These are phyloP conservation scores for Stichopus chloronotus DNA, from an alignment of 35 echinoderm and acorn worm species.

Conservation along the genomic window DNA sequence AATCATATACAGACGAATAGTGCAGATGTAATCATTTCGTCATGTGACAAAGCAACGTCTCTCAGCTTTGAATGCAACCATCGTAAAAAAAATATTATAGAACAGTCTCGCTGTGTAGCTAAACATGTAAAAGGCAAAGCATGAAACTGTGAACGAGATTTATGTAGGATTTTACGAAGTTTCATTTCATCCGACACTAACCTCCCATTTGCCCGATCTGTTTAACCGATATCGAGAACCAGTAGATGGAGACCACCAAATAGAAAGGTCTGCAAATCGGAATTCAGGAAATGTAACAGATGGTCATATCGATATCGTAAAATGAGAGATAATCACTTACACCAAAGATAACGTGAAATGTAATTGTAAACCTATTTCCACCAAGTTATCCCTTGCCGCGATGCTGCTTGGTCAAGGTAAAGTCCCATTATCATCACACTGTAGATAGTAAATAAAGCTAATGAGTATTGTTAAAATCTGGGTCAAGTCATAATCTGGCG, in stretches of 20 bases:
- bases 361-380: no score
- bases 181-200: neutral
- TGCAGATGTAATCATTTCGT: neutral
- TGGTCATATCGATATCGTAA: no score
- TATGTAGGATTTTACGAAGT: neutral
- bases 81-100: neutral
- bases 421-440: neutral
- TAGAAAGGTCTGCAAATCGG: neutral
- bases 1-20: neutral
- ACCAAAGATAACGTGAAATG: no score
- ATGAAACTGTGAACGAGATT: neutral
- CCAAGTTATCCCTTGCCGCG: no score
- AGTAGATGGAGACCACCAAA: conserved; percentile 3
- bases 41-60: neutral
- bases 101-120: neutral
- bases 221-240: neutral
- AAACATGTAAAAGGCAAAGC: neutral
- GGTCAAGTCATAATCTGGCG: no score
- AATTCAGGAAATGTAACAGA: neutral
- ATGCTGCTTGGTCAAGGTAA: no score
- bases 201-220: neutral
- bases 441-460: neutral
- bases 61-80: neutral
- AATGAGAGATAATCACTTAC: no score
- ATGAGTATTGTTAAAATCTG: no score